Percentiles rank a stretch among this genome's conserved stretches.
These are phyloP conservation scores for Sminthopsis crassicaudata DNA, from an alignment of 2,113 vertebrate genomes.

Conservation along the genomic window DNA sequence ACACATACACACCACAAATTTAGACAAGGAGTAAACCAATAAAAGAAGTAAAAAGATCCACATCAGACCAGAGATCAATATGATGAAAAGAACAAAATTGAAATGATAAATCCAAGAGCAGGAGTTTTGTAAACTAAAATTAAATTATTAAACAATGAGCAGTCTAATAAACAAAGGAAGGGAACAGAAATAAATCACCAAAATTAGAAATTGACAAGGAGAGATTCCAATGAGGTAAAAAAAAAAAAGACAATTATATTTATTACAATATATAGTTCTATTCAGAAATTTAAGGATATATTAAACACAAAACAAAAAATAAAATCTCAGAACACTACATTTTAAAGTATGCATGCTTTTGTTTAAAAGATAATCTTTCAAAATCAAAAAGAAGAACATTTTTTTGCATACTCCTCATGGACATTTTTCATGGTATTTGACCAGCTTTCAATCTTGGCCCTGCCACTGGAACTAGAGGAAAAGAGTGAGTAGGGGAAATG, in stretches of 20 bases:
- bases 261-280: neutral
- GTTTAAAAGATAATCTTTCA: conserved; percentile 38
- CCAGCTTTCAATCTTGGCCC: conserved; percentile 44
- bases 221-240: neutral
- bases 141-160: neutral
- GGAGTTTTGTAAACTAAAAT: neutral
- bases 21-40: neutral
- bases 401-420: neutral
- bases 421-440: neutral
- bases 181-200: neutral
- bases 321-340: conserved; percentile 30
- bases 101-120: neutral
- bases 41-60: neutral
- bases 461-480: conserved; percentile 37
- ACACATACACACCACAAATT: no score
- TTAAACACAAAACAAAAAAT: neutral
- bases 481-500: conserved; percentile 30
- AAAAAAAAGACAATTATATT: neutral
- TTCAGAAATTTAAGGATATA: neutral
- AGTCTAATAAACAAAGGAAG: neutral
- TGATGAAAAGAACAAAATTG: neutral
- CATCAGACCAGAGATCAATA: neutral
- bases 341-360: conserved; percentile 11
- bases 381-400: neutral
- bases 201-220: neutral